Percentiles rank a stretch among this genome's conserved stretches.
phyloP scores from a whole-genome alignment of 2,113 vertebrate species.

The Cottus gobio region DNA sequence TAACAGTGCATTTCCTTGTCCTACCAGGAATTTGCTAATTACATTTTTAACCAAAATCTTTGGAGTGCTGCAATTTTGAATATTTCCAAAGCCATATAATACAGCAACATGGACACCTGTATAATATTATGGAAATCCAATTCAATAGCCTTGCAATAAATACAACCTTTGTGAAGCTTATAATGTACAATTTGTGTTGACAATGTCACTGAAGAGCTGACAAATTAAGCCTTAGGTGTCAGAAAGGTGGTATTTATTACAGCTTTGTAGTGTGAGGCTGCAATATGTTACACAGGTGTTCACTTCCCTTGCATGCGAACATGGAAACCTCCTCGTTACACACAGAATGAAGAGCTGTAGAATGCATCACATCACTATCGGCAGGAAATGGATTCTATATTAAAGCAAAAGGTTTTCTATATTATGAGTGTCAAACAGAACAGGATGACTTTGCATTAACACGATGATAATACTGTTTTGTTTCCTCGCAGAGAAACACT shows the following conservation, averaged over 20 bases:
- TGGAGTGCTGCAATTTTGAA: neutral
- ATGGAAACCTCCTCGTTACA: slow-evolving; percentile 23
- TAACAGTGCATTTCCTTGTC: slow-evolving; percentile 7
- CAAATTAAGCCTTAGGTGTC: slow-evolving; percentile 21
- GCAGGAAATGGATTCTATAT: slow-evolving; percentile 5
- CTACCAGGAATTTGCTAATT: neutral
- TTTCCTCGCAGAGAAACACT: slow-evolving; percentile 13
- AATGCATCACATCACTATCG: neutral
- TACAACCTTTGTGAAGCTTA: slow-evolving; percentile 5
- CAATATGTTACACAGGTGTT: slow-evolving; percentile 38
- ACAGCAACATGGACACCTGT: slow-evolving; percentile 33
- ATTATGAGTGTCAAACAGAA: slow-evolving; percentile 23
- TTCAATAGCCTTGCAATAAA: slow-evolving; percentile 27
- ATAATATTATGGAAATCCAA: slow-evolving; percentile 14
- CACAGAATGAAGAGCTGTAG: neutral
- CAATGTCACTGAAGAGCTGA: slow-evolving; percentile 25
- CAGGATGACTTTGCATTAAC: slow-evolving; percentile 30
- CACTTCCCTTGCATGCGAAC: slow-evolving; percentile 12
- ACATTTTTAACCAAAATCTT: neutral
- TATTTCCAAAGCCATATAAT: neutral
- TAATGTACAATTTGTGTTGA: slow-evolving; percentile 23
- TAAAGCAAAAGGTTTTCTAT: slow-evolving; percentile 13
- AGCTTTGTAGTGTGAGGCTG: slow-evolving; percentile 8
- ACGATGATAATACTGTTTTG: slow-evolving; percentile 31
- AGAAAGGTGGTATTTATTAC: slow-evolving; percentile 28